These are phyloP conservation scores for Emydocephalus ijimae DNA, from an alignment of 2,113 vertebrate species.

Conservation along the genomic window DNA sequence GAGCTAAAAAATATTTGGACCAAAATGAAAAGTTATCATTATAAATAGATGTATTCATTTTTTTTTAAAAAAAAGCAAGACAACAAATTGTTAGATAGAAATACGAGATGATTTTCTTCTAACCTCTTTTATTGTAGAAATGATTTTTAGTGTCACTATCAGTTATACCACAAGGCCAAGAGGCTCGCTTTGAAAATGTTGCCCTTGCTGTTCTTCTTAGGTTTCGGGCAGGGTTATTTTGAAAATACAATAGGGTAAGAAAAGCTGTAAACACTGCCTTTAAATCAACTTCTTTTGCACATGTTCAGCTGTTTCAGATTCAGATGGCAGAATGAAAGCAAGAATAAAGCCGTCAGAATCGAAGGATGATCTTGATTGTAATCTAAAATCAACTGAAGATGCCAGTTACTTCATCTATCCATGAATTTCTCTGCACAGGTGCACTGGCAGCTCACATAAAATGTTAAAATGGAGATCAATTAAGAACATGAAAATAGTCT, in stretches of 20 bases:
- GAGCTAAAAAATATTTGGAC: not conserved
- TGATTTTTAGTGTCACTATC: not conserved
- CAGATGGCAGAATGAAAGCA: not conserved
- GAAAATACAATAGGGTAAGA: not conserved
- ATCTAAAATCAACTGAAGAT: not conserved
- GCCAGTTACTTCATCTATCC: not conserved
- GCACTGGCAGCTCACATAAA: not conserved
- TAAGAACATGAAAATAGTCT: not conserved
- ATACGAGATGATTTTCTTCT: not conserved
- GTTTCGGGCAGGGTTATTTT: not conserved
- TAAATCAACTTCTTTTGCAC: not conserved
- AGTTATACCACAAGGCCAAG: not conserved
- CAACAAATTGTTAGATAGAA: slow-evolving; percentile 3
- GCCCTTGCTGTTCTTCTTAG: not conserved
- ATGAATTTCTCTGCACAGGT: not conserved
- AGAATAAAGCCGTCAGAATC: too few relatives aligned
- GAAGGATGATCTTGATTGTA: not conserved
- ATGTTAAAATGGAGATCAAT: not conserved
- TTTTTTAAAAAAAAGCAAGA: not conserved
- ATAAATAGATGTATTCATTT: not conserved
- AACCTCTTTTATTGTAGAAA: not conserved
- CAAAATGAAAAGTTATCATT: not conserved
- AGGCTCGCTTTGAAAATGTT: not conserved
- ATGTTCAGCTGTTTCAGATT: not conserved
- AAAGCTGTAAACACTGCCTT: not conserved